Base-by-base conservation (phyloP, 2,797 vertebrate genomes). In the Manis pentadactyla region DNA sequence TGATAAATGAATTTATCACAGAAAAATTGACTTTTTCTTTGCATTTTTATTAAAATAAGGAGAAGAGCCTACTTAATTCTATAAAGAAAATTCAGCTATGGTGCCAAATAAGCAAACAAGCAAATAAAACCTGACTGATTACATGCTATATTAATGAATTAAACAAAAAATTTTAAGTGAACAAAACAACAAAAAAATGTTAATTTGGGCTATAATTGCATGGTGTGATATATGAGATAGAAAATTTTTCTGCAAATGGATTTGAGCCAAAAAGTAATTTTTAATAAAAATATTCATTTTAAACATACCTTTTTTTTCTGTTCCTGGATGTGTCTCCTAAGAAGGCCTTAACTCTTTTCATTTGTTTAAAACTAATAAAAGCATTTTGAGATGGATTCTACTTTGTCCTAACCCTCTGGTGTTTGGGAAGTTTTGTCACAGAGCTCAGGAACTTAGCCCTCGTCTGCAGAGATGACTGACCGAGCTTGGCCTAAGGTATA, bases 401-500 rank as follows among this genome's bases (percentile, higher is more conserved):
- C 3, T 39, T 34, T 64, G 8, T 25, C 17, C 75, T 93, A 74
- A 82, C 2, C 2, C 18, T 90, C 1, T 23, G n/a, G 23, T 63
- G 74, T 55, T 42, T 39, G 63, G 29, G 46, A 68, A 31, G 19
- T 61, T 61, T 14, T 79, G 5, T 75, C 12, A 29, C 3, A 78
- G 8, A 9, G 34, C 37, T 55, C 13, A 55, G 17, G 19, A 15
- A 27, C 4, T 15, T n/a, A 51, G 23, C 23, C 39, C 25, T 93
- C 21, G 46, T 42, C 13, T 81, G 31, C 29, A 27, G 34, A 73
- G 53, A 53, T 6, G 84, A 93, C 2, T 27, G 83, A 69, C 34
- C 87, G 53, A 93, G 21, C 2, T 37, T 10, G 23, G 51, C 81
- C 96, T 95, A 77, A 93, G 68, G 75, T 66, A 88, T 46, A 87